Conservation (phyloP, 2,113 vertebrate species). For the Oostethus manadensis region DNA sequence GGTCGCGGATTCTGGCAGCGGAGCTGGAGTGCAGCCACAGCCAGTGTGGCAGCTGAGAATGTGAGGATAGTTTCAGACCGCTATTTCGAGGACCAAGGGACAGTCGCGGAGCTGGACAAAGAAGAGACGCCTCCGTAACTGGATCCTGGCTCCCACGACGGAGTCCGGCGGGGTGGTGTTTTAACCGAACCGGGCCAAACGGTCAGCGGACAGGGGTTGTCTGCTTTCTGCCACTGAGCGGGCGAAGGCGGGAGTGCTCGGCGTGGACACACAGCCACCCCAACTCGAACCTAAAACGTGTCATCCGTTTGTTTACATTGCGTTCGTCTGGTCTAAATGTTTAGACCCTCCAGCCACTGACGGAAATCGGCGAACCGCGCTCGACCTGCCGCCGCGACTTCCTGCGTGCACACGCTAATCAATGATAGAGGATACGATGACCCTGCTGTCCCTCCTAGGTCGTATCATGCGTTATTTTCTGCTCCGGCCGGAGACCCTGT, state of each 20-base stretch:
- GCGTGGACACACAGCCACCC: not conserved
- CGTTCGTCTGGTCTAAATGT: conserved; percentile 25
- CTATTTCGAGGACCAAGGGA: conserved; percentile 39
- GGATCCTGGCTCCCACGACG: not conserved
- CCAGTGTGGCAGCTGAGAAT: conserved; percentile 57
- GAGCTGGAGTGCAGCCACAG: conserved; percentile 18
- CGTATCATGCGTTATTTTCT: conserved; percentile 99
- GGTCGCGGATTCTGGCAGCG: conserved; percentile 23
- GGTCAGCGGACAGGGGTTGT: conserved; percentile 21
- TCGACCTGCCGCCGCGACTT: conserved; percentile 52
- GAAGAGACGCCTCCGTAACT: conserved; percentile 5
- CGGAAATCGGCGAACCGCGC: conserved; percentile 47
- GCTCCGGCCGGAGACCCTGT: conserved; percentile 94
- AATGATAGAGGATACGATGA: conserved; percentile 99
- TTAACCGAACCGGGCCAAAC: conserved; percentile 21
- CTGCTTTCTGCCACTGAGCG: conserved; percentile 18
- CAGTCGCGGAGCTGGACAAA: conserved; percentile 14
- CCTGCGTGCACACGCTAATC: conserved; percentile 59
- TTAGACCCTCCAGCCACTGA: conserved; percentile 47
- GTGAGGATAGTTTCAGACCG: conserved; percentile 16
- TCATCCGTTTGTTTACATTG: not conserved
- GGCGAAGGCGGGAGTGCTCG: conserved; percentile 28
- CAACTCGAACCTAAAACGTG: not conserved
- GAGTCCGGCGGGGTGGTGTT: conserved; percentile 13
- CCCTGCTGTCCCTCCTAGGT: conserved; percentile 94